Evolutionary conservation across 2,113 vertebrate species (phyloP).

Genomic region (Phrynosoma platyrhinos): DNA sequence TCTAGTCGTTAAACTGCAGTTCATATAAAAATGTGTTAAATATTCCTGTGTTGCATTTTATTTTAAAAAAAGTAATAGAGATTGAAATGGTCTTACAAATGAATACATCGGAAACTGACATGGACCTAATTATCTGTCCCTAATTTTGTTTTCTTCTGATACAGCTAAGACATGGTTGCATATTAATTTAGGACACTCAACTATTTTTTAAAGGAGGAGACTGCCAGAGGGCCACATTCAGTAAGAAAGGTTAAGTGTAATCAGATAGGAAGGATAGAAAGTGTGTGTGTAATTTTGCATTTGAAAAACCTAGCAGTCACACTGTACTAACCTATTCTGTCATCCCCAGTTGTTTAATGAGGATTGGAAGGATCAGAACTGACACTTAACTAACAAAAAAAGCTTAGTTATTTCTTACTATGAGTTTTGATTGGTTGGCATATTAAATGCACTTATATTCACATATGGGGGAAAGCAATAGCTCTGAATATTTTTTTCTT

Average conservation of each 20-base stretch:
- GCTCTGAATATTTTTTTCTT: background rate
- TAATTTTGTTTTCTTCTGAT: background rate
- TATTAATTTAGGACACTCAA: background rate
- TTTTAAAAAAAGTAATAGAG: background rate
- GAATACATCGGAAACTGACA: background rate
- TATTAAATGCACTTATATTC: background rate
- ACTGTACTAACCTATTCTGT: background rate
- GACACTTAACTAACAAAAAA: background rate
- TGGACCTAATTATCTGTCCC: background rate
- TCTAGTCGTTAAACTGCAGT: background rate
- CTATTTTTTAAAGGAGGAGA: background rate
- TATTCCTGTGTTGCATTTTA: background rate
- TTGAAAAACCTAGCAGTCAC: background rate
- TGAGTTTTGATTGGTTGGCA: background rate
- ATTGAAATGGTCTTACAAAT: background rate
- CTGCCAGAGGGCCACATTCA: background rate
- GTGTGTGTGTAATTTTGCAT: background rate
- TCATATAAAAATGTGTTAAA: background rate
- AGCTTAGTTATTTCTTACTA: background rate
- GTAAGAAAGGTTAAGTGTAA: background rate
- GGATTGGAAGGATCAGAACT: background rate
- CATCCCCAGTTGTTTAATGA: background rate
- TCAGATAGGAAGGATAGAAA: background rate
- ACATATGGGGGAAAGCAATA: background rate
- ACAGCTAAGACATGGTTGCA: background rate